Evolutionary conservation across 2,888 invertebrate species (phyloP).

Genomic region (Catonia carolina): DNA sequence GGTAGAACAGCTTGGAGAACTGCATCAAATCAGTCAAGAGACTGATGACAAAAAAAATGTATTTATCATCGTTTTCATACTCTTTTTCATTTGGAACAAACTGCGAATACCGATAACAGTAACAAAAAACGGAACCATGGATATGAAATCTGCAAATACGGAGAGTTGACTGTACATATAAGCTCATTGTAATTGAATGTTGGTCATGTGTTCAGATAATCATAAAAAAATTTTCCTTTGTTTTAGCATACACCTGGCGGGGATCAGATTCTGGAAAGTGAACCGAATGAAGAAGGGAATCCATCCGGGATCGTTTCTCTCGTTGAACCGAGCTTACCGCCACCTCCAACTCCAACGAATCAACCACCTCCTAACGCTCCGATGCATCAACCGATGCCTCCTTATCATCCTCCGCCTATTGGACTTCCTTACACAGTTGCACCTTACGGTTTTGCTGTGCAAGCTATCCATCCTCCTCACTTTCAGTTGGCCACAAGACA

Average conservation of each 20-base stretch:
- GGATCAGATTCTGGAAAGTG: constrained; percentile 49
- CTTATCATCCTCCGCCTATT: constrained; percentile 43
- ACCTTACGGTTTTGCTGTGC: constrained; percentile 63
- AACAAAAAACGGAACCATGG: too few species aligned
- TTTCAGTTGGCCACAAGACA: constrained; percentile 47
- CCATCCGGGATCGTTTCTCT: constrained; percentile 48
- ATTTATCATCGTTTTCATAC: too few species aligned
- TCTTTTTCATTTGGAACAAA: too few species aligned
- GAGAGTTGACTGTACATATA: too few species aligned
- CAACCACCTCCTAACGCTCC: constrained; percentile 18
- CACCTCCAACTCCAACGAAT: background rate
- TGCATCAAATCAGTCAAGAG: too few species aligned
- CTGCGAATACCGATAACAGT: too few species aligned
- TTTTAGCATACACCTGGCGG: constrained; percentile 56
- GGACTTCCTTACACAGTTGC: constrained; percentile 51
- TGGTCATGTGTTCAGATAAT: too few species aligned
- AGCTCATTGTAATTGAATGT: too few species aligned
- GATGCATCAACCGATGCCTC: constrained; percentile 40
- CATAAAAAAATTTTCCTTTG: too few species aligned
- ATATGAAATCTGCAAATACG: too few species aligned
- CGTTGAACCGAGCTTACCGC: constrained; percentile 36
- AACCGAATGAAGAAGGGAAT: constrained; percentile 41
- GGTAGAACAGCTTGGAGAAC: too few species aligned
- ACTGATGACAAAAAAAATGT: too few species aligned
- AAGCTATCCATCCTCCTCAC: constrained; percentile 49